Evolutionary conservation across 2,888 invertebrate genomes (phyloP).

Genomic region (Sesia apiformis): DNA sequence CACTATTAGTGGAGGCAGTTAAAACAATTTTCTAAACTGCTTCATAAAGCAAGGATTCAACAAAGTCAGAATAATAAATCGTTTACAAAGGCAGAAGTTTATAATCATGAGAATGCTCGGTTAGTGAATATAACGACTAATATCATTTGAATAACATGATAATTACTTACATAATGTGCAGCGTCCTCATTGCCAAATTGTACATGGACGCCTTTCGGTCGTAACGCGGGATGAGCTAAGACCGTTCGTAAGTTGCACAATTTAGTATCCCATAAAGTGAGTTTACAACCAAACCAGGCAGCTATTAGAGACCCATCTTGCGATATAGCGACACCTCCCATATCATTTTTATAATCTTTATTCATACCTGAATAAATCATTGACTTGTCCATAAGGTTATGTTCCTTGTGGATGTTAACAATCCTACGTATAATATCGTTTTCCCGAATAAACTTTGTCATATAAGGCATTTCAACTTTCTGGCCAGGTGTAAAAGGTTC

Average conservation of each 20-base stretch:
- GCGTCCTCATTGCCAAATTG: conserved; percentile 60
- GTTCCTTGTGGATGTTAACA: conserved; percentile 48
- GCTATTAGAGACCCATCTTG: conserved; percentile 67
- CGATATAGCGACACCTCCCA: conserved; percentile 62
- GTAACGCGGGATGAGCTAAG: conserved; percentile 54
- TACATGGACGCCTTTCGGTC: conserved; percentile 56
- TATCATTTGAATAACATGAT: not conserved
- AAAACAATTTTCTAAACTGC: no score
- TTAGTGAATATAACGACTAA: no score
- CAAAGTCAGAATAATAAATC: no score
- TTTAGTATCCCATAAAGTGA: conserved; percentile 64
- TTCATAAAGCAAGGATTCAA: no score
- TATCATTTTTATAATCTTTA: conserved; percentile 31
- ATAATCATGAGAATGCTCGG: no score
- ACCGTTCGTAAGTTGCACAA: conserved; percentile 50
- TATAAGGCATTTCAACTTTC: conserved; percentile 27
- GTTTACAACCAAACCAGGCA: conserved; percentile 64
- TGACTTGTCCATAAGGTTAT: conserved; percentile 17
- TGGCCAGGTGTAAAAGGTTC: conserved; percentile 11
- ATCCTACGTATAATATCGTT: conserved; percentile 44
- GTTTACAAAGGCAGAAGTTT: no score
- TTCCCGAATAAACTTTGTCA: conserved; percentile 17
- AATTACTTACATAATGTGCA: conserved; percentile 59
- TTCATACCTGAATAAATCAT: conserved; percentile 19
- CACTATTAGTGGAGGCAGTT: no score